A percentile compares a stretch with the other conserved stretches of the same genome.
Conservation (phyloP, 2,113 vertebrate genomes). For the Axis porcinus region DNA sequence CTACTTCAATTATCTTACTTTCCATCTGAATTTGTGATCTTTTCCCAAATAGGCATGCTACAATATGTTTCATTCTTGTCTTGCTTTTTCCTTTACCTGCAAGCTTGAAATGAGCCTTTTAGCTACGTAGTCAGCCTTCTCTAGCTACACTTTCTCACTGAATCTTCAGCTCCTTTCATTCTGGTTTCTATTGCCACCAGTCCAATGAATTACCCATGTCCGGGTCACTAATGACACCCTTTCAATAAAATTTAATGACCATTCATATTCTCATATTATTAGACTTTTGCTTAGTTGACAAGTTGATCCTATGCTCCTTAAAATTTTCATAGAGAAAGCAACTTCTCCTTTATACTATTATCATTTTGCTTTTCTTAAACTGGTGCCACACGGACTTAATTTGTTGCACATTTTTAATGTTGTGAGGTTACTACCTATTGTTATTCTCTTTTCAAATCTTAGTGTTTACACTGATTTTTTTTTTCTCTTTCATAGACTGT, state of each 20-base stretch:
- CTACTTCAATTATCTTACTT: background rate
- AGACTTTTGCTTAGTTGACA: background rate
- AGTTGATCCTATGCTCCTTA: background rate
- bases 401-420: background rate
- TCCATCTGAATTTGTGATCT: background rate
- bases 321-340: background rate
- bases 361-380: background rate
- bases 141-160: background rate
- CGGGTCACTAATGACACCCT: background rate
- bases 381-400: background rate
- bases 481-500: background rate
- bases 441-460: background rate
- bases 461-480: background rate
- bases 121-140: background rate
- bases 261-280: background rate
- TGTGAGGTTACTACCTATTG: background rate
- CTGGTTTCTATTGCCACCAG: background rate
- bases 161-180: background rate
- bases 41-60: background rate
- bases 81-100: background rate
- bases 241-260: background rate
- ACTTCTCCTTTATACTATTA: background rate
- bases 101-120: background rate
- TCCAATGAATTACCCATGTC: background rate
- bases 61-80: background rate